Percentiles rank a stretch among this genome's conserved stretches.
Evolutionary conservation across 2,797 vertebrate species (phyloP).

Genomic region (Characodon lateralis): DNA sequence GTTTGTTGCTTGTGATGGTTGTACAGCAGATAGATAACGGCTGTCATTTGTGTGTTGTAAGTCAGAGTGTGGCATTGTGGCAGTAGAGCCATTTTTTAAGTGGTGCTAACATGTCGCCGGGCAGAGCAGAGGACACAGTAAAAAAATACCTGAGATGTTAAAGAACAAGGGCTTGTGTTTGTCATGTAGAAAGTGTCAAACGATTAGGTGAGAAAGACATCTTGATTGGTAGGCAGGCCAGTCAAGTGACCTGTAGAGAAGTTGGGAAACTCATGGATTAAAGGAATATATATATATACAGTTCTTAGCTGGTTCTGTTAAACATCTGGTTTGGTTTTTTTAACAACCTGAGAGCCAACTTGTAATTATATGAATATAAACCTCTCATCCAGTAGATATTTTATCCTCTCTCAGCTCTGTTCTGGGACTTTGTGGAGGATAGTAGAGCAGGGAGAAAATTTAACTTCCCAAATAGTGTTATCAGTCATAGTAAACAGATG

Average conservation of each 20-base stretch:
- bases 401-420: too few relatives aligned
- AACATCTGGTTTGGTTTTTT: background rate
- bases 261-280: background rate
- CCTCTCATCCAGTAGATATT: background rate
- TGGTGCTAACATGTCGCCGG: constrained; percentile 35
- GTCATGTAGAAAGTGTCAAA: constrained; percentile 6
- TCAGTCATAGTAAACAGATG: background rate
- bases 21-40: constrained; percentile 46
- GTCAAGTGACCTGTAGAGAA: background rate
- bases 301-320: background rate
- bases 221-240: background rate
- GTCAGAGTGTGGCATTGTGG: constrained; percentile 31
- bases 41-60: constrained; percentile 39
- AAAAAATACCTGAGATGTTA: constrained; percentile 53
- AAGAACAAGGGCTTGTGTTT: constrained; percentile 18
- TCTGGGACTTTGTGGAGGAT: background rate
- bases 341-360: background rate
- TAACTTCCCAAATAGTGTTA: background rate
- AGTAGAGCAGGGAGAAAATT: background rate
- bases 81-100: constrained; percentile 5
- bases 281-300: background rate
- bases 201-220: constrained; percentile 2
- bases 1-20: constrained; percentile 33
- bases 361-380: background rate
- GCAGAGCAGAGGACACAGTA: constrained; percentile 33